Evolutionary conservation across 64 coral and sea anemone species (phyloP).

Genomic region (Stichodactyla helianthus): DNA sequence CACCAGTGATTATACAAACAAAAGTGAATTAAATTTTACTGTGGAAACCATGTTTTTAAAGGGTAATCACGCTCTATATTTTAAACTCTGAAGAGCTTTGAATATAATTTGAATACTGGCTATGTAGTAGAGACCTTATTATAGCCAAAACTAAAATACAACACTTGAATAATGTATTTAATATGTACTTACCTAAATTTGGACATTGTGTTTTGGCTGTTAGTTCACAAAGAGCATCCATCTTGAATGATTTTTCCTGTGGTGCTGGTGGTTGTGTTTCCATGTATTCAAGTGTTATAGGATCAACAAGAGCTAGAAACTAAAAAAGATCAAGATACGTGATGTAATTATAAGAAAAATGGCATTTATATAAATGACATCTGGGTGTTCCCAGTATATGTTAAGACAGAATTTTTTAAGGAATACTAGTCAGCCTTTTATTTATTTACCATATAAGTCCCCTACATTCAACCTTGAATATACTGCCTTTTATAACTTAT

Average conservation of each 20-base stretch:
- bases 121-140: not conserved
- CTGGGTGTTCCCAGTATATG: slow-evolving; percentile 6
- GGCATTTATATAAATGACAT: not conserved
- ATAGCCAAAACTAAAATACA: slow-evolving; percentile 4
- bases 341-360: not conserved
- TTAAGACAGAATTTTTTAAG: not conserved
- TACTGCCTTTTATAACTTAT: too few species aligned
- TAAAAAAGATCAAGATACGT: slow-evolving; percentile 11
- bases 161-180: not conserved
- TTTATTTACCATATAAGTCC: not conserved
- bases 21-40: not conserved
- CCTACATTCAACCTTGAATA: too few species aligned
- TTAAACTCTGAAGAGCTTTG: not conserved
- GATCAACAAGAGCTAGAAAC: slow-evolving; percentile 51
- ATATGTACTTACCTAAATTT: slow-evolving; percentile 23
- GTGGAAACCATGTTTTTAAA: not conserved
- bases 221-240: slow-evolving; percentile 60
- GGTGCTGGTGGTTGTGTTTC: slow-evolving; percentile 13
- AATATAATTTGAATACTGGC: not conserved
- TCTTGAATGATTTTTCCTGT: slow-evolving; percentile 33
- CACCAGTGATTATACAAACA: not conserved
- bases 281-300: slow-evolving; percentile 43
- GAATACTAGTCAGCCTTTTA: not conserved
- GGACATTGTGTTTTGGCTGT: slow-evolving; percentile 43
- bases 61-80: not conserved